A percentile compares a stretch with the other conserved stretches of the same genome.
These are phyloP conservation scores for Clarias pachynema DNA, from an alignment of 2,797 vertebrate genomes.

Conservation along the genomic window DNA sequence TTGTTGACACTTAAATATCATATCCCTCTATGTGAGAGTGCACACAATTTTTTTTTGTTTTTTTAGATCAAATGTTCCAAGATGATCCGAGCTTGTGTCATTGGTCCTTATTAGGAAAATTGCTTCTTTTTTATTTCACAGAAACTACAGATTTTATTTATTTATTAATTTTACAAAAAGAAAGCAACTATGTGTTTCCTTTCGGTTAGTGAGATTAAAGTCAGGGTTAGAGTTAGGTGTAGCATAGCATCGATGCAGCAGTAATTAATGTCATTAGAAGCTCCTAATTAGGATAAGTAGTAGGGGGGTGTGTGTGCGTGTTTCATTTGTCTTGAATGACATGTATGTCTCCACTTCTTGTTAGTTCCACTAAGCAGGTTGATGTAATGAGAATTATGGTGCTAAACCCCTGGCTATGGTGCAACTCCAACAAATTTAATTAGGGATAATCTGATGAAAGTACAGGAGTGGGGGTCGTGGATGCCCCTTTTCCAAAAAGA, in stretches of 20 bases:
- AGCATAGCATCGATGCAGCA: not conserved
- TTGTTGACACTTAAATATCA: not conserved
- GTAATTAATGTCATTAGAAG: not conserved
- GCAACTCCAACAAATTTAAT: slow-evolving; percentile 44
- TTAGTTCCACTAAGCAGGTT: slow-evolving; percentile 36
- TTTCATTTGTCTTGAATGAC: slow-evolving; percentile 19
- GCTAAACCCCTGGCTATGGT: slow-evolving; percentile 40
- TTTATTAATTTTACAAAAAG: too few species aligned
- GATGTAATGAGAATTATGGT: slow-evolving; percentile 47
- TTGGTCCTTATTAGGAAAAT: not conserved
- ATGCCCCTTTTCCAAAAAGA: not conserved
- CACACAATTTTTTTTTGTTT: not conserved
- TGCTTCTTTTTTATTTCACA: not conserved
- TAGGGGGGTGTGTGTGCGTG: slow-evolving; percentile 7
- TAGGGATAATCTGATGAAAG: slow-evolving; percentile 48
- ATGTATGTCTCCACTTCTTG: slow-evolving; percentile 27
- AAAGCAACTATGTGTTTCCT: too few species aligned
- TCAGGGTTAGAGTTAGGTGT: not conserved
- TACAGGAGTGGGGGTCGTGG: not conserved
- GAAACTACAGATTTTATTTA: too few species aligned
- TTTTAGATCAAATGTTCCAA: not conserved
- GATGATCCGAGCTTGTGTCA: not conserved
- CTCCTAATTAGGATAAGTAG: not conserved
- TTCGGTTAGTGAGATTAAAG: not conserved
- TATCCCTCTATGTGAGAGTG: not conserved